phyloP scores from a whole-genome alignment of 2,797 vertebrate genomes.

The Thamnophis elegans region DNA sequence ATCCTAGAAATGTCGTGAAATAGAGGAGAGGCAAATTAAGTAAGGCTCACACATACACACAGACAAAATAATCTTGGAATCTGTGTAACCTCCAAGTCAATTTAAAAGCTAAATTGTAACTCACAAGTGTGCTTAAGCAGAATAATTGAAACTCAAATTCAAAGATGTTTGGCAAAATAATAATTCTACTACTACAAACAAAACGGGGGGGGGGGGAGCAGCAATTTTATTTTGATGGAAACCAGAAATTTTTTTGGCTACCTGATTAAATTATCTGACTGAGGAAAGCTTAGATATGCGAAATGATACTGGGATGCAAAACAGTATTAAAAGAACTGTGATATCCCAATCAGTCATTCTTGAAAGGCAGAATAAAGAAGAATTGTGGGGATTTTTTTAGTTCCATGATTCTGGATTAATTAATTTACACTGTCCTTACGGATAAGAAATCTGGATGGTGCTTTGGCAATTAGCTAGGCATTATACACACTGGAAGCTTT shows the following conservation, averaged over 20 bases:
- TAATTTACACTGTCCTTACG: neutral
- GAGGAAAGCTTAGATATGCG: neutral
- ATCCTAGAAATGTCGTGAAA: neutral
- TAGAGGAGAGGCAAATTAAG: neutral
- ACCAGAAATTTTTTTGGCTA: neutral
- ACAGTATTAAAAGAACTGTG: neutral
- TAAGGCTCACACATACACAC: too few species aligned
- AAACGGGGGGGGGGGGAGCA: neutral
- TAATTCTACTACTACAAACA: neutral
- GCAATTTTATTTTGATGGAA: neutral
- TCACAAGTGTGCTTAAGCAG: neutral
- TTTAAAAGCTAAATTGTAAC: neutral
- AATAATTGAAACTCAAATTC: neutral
- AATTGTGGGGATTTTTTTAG: neutral
- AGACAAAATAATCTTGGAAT: neutral
- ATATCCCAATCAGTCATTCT: neutral
- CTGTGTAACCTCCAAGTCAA: neutral
- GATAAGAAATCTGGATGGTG: neutral
- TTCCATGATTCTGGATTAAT: neutral
- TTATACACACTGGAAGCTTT: neutral
- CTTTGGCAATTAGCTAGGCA: neutral
- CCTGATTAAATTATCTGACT: neutral
- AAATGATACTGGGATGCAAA: neutral
- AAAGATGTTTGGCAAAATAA: neutral
- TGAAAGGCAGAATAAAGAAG: neutral